Conservation (phyloP, 2,113 vertebrate genomes). For the Polypterus bichir region DNA sequence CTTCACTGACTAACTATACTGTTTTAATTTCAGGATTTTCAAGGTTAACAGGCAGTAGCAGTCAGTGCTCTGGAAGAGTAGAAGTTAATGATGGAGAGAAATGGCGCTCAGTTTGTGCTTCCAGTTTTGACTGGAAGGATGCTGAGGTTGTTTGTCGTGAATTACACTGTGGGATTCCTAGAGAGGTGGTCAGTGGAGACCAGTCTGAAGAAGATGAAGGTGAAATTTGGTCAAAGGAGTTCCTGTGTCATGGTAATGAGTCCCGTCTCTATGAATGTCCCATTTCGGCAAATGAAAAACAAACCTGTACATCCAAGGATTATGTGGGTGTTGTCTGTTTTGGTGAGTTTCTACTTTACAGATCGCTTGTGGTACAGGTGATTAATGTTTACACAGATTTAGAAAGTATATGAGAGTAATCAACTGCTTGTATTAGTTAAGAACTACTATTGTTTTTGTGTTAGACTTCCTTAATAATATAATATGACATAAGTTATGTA, state of each 20-base stretch:
- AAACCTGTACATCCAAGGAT: constrained; percentile 5
- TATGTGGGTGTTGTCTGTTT: constrained; percentile 16
- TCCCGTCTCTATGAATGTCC: constrained; percentile 2
- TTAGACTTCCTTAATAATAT: too few relatives aligned
- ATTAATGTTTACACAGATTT: too few relatives aligned
- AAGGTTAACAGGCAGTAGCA: too few relatives aligned
- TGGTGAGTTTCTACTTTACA: too few relatives aligned
- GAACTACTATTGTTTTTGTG: too few relatives aligned
- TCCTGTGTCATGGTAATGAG: constrained; percentile 14
- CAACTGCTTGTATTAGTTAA: too few relatives aligned
- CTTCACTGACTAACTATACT: too few relatives aligned
- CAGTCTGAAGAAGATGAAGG: constrained; percentile 5
- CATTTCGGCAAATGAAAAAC: constrained; percentile 5
- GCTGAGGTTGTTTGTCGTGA: constrained; percentile 3
- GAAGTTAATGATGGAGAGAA: constrained; percentile 1
- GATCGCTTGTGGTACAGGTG: too few relatives aligned
- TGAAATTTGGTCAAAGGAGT: constrained; percentile 14
- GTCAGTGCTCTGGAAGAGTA: constrained; percentile 13
- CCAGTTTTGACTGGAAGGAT: neutral
- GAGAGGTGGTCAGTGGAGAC: neutral
- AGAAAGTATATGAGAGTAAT: too few relatives aligned
- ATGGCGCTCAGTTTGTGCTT: neutral
- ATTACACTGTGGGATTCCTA: neutral
- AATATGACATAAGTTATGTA: too few relatives aligned
- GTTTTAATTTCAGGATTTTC: too few relatives aligned